Conservation (phyloP, 2,113 vertebrate genomes). For the Eulemur rufifrons region DNA sequence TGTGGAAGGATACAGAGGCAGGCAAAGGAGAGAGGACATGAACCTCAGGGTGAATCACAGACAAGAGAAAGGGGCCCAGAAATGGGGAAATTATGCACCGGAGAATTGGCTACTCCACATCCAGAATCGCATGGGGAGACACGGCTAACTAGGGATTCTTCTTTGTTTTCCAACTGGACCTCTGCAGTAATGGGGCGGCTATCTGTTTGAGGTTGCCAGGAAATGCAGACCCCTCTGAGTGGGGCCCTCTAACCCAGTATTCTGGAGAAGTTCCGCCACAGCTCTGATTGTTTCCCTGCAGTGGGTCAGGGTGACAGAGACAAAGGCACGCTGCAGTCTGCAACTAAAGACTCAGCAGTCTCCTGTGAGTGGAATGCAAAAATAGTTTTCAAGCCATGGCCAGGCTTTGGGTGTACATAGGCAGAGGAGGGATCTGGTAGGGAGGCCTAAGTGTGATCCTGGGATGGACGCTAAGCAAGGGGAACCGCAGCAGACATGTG, state of each 20-base stretch:
- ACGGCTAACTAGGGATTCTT: neutral
- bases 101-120: neutral
- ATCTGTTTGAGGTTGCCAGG: neutral
- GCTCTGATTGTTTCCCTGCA: slow-evolving; percentile 24
- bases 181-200: neutral
- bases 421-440: neutral
- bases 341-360: slow-evolving; percentile 56
- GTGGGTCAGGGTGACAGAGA: slow-evolving; percentile 57
- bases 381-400: slow-evolving; percentile 29
- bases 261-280: slow-evolving; percentile 39
- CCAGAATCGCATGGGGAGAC: neutral
- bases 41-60: slow-evolving; percentile 53
- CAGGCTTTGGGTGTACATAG: neutral
- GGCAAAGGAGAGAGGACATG: slow-evolving; percentile 62
- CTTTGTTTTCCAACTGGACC: neutral
- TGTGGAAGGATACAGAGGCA: slow-evolving; percentile 66
- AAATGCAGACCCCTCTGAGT: neutral
- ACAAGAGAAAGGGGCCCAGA: slow-evolving; percentile 23
- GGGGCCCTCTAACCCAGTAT: neutral
- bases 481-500: neutral
- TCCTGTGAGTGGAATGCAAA: slow-evolving; percentile 73
- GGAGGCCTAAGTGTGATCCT: neutral
- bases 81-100: neutral
- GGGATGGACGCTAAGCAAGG: neutral
- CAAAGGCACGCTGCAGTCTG: slow-evolving; percentile 72